Evolutionary conservation across 2,888 invertebrate genomes (phyloP), one percentile per base, ranked within the genome.

Genomic region (Aspidiotus destructor): DNA sequence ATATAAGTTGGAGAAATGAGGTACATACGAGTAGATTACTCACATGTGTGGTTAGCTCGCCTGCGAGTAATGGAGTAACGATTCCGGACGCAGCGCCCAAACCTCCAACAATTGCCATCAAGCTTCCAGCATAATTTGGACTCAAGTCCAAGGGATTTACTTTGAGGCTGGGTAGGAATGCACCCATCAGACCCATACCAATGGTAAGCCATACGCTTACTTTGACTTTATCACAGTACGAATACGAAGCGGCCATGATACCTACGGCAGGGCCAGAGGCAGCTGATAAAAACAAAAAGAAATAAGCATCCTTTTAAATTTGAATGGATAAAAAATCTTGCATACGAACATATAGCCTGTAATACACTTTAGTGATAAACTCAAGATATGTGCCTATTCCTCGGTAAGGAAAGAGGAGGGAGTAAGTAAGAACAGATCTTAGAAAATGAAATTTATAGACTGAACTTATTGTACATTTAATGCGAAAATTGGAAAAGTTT

Each of bases 151-250:
- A 77, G 0, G 85, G 84, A 76, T 85, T 85, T 48, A 86, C 83
- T 76, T 85, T 85, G 82, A 85, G 83, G 70, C 85, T 85, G 0
- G 85, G 85, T 75, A 85, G 85, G 78, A 83, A 86, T 10, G 85
- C 82, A 0, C 86, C 86, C 85, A 86, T 85, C 7, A 84, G 76
- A 9, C 84, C 85, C 85, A 86, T 86, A 64, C 85, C 83, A 0
- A 84, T 79, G 7, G 85, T 85, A 74, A 86, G 85, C 6, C 86
- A 79, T 13, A 80, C 76, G 1, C 86, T 83, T 0, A 85, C 85
- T 0, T 81, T 74, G 3, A 79, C 76, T 15, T 83, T 80, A 77
- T 86, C 80, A 75, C 85, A 86, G 63, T 85, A 85, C 2, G 75
- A 72, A 70, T 75, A 75, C 7, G 73, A 72, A 15, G 74, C 74